These are phyloP conservation scores for Ephydatia muelleri DNA, from an alignment of 37 sponge, comb jelly and placozoan species.

Conservation along the genomic window DNA sequence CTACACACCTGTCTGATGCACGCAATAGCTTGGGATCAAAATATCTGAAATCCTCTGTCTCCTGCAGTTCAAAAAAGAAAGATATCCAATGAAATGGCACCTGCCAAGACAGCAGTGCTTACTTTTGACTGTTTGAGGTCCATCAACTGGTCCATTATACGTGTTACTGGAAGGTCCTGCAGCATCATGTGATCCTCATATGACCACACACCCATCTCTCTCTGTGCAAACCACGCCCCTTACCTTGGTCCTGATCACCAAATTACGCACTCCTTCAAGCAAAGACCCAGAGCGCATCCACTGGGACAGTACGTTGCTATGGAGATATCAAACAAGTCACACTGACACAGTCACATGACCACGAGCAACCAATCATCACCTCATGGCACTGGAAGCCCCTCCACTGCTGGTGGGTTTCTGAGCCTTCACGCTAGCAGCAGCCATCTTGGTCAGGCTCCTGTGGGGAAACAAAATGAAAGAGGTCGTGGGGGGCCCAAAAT, in stretches of 20 bases:
- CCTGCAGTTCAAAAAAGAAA: conserved; percentile 34
- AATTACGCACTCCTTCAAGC: not conserved
- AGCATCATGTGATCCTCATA: not conserved
- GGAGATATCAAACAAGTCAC: not conserved
- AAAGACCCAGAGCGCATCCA: not conserved
- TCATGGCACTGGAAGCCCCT: no score
- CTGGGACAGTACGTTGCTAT: not conserved
- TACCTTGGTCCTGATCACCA: not conserved
- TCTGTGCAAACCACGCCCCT: not conserved
- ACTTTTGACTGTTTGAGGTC: not conserved
- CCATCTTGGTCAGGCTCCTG: no score
- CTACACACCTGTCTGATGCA: conserved; percentile 54
- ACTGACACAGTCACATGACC: not conserved
- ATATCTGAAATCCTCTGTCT: conserved; percentile 86
- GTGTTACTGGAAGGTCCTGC: not conserved
- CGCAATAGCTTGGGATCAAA: conserved; percentile 91
- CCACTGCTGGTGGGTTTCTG: no score
- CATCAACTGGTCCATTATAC: not conserved
- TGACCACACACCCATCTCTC: not conserved
- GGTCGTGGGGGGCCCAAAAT: not conserved
- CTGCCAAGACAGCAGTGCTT: no score
- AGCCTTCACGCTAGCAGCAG: no score
- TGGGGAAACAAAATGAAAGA: not conserved
- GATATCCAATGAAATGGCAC: no score
- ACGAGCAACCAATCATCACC: no score